These are phyloP conservation scores for Athalia rosae DNA, from an alignment of 2,888 invertebrate genomes.

Conservation along the genomic window DNA sequence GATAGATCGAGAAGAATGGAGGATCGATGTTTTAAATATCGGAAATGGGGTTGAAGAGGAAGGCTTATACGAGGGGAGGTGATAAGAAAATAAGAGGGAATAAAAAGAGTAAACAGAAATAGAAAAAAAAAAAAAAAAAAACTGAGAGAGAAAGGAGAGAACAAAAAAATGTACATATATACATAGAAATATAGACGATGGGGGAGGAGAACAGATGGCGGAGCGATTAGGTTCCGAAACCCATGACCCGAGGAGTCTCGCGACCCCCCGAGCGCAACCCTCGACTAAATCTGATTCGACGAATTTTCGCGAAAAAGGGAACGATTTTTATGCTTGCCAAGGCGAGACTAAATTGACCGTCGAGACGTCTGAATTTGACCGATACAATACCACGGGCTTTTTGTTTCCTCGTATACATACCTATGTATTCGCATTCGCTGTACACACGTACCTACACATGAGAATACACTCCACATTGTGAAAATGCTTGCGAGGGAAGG, in stretches of 20 bases:
- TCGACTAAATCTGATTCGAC: constrained; percentile 38
- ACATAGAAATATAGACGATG: neutral
- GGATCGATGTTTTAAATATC: neutral
- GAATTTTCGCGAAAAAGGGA: constrained; percentile 11
- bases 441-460: no score
- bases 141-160: neutral
- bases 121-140: neutral
- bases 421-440: neutral
- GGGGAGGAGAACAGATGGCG: constrained; percentile 39
- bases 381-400: neutral
- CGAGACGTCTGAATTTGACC: constrained; percentile 38
- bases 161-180: constrained; percentile 14
- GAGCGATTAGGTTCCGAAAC: constrained; percentile 17
- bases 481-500: no score
- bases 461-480: no score
- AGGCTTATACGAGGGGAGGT: neutral
- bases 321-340: constrained; percentile 37
- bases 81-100: neutral
- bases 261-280: constrained; percentile 1
- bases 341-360: constrained; percentile 40
- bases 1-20: neutral
- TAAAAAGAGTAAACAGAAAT: neutral
- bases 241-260: neutral
- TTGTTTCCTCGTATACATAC: neutral
- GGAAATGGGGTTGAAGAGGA: neutral